Evolutionary conservation across 92 coral and sea anemone genomes (phyloP).

Genomic region (Epizoanthus illoricatus): DNA sequence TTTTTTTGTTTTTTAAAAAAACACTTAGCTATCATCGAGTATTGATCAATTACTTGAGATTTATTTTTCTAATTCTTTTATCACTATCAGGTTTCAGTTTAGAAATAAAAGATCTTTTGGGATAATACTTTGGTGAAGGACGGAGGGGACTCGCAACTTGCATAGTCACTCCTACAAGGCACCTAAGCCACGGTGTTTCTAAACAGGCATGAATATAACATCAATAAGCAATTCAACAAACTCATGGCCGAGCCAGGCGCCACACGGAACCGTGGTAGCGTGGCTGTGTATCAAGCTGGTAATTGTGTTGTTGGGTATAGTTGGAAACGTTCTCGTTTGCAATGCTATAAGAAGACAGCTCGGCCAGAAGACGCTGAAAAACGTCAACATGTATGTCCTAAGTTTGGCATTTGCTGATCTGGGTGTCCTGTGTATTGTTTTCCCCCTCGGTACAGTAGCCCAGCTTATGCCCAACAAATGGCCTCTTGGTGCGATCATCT

Average conservation of each 20-base stretch:
- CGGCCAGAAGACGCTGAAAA: not conserved
- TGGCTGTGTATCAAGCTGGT: slow-evolving; percentile 19
- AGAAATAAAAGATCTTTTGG: too few relatives aligned
- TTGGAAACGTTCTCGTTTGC: slow-evolving; percentile 26
- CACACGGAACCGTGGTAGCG: not conserved
- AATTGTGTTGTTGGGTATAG: slow-evolving; percentile 7
- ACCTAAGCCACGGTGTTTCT: too few relatives aligned
- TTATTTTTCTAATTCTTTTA: too few relatives aligned
- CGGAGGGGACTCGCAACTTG: too few relatives aligned
- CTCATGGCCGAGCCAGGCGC: not conserved
- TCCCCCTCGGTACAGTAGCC: slow-evolving; percentile 25
- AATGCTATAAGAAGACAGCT: slow-evolving; percentile 17
- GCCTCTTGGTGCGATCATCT: slow-evolving; percentile 48
- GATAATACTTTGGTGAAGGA: too few relatives aligned
- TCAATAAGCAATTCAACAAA: not conserved
- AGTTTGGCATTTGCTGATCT: slow-evolving; percentile 58
- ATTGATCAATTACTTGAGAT: too few relatives aligned
- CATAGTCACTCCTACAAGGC: too few relatives aligned
- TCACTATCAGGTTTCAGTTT: too few relatives aligned
- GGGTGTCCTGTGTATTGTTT: slow-evolving; percentile 28
- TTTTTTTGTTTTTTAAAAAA: too few relatives aligned
- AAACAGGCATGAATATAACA: not conserved
- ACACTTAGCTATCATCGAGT: too few relatives aligned
- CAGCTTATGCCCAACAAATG: slow-evolving; percentile 35
- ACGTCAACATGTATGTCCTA: slow-evolving; percentile 7